These are phyloP conservation scores for Drosophila tropicalis DNA, from an alignment of 1,140 invertebrate genomes.

Conservation along the genomic window DNA sequence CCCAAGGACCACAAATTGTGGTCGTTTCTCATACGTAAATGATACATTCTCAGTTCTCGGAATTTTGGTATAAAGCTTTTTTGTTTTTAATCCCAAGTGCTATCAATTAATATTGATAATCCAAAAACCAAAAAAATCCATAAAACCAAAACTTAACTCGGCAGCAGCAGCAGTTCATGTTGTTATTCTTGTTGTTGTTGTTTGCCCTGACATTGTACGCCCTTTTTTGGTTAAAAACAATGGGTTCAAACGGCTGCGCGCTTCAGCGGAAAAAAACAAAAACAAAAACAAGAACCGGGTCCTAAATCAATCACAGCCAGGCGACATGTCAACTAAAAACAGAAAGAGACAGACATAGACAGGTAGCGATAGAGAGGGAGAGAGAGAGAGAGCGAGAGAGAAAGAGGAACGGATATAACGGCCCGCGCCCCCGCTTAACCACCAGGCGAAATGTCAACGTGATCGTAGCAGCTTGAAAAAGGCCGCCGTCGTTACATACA, in stretches of 20 bases:
- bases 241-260: constrained; percentile 78
- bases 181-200: constrained; percentile 28
- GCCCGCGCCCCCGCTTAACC: constrained; percentile 15
- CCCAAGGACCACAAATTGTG: too few species aligned
- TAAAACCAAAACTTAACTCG: neutral
- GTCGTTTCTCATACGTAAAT: too few species aligned
- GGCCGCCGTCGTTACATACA: constrained; percentile 48
- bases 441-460: constrained; percentile 69
- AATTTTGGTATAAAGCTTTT: neutral
- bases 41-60: too few species aligned
- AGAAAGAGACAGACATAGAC: constrained; percentile 23
- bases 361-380: neutral
- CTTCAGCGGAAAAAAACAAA: constrained; percentile 77
- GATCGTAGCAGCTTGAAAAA: constrained; percentile 75
- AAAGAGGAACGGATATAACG: neutral
- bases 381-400: neutral
- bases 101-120: constrained; percentile 61
- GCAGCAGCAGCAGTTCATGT: constrained; percentile 25
- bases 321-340: constrained; percentile 67
- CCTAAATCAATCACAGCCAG: constrained; percentile 74
- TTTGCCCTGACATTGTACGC: constrained; percentile 33
- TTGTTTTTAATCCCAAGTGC: constrained; percentile 34
- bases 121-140: constrained; percentile 1
- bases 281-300: constrained; percentile 45
- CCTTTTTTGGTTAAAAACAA: constrained; percentile 71